Evolutionary conservation across 2,797 vertebrate genomes (phyloP).

Genomic region (Trachops cirrhosus): DNA sequence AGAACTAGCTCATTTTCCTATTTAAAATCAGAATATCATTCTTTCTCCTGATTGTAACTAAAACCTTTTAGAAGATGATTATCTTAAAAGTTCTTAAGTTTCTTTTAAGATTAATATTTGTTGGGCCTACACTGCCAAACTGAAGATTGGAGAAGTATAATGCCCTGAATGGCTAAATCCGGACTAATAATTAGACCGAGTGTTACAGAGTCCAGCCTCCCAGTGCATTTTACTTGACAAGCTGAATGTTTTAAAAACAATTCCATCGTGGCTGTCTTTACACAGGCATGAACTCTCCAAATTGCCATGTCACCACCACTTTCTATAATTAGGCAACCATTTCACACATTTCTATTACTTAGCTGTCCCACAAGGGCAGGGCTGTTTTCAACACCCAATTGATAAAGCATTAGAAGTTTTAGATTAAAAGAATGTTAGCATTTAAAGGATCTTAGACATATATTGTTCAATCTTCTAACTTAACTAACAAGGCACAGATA

Average conservation of each 20-base stretch:
- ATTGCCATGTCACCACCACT: not conserved
- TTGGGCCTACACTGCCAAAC: not conserved
- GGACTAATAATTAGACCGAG: not conserved
- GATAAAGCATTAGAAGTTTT: slow-evolving; percentile 40
- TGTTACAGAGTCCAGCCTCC: not conserved
- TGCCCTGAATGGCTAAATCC: not conserved
- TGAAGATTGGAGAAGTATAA: not conserved
- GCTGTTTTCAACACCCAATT: not conserved
- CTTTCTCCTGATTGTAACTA: not conserved
- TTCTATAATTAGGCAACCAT: not conserved
- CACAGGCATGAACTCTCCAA: not conserved
- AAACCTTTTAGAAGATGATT: not conserved
- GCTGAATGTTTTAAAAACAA: not conserved
- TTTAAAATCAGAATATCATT: not conserved
- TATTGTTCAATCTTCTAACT: not conserved
- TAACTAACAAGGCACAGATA: not conserved
- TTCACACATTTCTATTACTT: not conserved
- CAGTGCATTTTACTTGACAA: not conserved
- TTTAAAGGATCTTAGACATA: not conserved
- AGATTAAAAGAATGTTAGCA: not conserved
- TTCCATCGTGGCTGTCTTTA: not conserved
- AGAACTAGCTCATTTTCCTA: not conserved
- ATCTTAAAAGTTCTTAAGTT: not conserved
- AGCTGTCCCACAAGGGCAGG: not conserved
- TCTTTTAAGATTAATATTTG: not conserved